Evolutionary conservation across 2,888 invertebrate genomes (phyloP).

Genomic region (Orthonevra nobilis): DNA sequence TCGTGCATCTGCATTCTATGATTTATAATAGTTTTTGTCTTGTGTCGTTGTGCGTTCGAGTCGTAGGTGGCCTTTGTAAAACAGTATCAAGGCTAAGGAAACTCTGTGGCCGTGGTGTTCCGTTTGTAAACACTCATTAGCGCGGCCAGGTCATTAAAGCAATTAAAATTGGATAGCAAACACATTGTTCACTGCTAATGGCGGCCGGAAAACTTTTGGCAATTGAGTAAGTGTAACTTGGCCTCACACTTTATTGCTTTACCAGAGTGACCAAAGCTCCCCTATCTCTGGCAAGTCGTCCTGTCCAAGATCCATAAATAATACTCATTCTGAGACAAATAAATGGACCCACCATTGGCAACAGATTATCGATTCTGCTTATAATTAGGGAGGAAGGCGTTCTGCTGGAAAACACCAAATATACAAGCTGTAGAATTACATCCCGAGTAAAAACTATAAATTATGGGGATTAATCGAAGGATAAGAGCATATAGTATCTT

Average conservation of each 20-base stretch:
- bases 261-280: constrained; percentile 19
- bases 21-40: constrained; percentile 49
- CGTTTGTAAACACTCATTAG: constrained; percentile 39
- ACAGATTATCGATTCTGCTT: constrained; percentile 67
- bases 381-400: constrained; percentile 68
- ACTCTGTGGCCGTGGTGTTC: constrained; percentile 4
- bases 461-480: constrained; percentile 69
- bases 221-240: constrained; percentile 25
- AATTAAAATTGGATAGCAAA: constrained; percentile 61
- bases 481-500: constrained; percentile 64
- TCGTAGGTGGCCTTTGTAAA: constrained; percentile 47
- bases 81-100: constrained; percentile 49
- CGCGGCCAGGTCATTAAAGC: constrained; percentile 59
- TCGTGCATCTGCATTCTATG: constrained; percentile 27
- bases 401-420: constrained; percentile 55
- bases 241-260: constrained; percentile 18
- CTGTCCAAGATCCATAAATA: constrained; percentile 56
- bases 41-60: constrained; percentile 30
- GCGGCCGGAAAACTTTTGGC: constrained; percentile 57
- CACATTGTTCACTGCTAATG: constrained; percentile 59
- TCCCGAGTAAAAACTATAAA: constrained; percentile 61
- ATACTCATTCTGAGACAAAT: constrained; percentile 43
- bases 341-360: constrained; percentile 61
- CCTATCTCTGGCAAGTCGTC: constrained; percentile 26
- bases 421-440: constrained; percentile 22